Conservation (phyloP, 2,797 vertebrate species). For the Parotocinclus haroldoi region DNA sequence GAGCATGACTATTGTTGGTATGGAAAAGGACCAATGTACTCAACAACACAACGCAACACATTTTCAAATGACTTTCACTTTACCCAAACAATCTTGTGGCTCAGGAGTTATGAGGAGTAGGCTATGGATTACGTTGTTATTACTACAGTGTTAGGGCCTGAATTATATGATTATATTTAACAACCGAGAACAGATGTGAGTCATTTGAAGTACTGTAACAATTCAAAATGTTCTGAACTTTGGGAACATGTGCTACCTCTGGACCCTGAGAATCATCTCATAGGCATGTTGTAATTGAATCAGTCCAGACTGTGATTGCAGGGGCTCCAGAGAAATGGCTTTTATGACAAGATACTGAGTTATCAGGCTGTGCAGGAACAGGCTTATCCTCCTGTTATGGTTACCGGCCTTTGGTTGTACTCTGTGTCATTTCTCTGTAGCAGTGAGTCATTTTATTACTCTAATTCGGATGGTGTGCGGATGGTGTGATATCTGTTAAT, state of each 20-base stretch:
- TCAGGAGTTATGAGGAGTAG: too few relatives aligned
- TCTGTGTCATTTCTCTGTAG: constrained; percentile 12
- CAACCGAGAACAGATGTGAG: neutral
- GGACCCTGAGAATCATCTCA: constrained; percentile 26
- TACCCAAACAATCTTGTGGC: too few relatives aligned
- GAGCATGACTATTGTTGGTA: too few relatives aligned
- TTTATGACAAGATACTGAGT: constrained; percentile 24
- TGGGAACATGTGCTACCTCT: constrained; percentile 2
- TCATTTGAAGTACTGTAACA: too few relatives aligned
- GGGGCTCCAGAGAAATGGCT: constrained; percentile 17
- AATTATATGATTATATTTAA: constrained; percentile 28
- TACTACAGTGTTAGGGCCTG: too few relatives aligned
- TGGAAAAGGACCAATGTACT: too few relatives aligned
- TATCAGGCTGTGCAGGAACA: constrained; percentile 24
- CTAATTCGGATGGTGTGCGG: constrained; percentile 12
- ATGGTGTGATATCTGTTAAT: constrained; percentile 18
- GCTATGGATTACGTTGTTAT: too few relatives aligned
- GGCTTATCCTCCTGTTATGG: constrained; percentile 33
- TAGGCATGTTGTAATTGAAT: constrained; percentile 34
- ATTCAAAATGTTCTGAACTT: too few relatives aligned
- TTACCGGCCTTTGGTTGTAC: constrained; percentile 24
- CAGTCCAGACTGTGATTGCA: constrained; percentile 21
- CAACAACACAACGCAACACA: too few relatives aligned
- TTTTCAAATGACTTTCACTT: too few relatives aligned
- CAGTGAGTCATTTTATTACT: too few relatives aligned